These are phyloP conservation scores for Calosoma granatense DNA, from an alignment of 1,140 invertebrate genomes.

Conservation along the genomic window DNA sequence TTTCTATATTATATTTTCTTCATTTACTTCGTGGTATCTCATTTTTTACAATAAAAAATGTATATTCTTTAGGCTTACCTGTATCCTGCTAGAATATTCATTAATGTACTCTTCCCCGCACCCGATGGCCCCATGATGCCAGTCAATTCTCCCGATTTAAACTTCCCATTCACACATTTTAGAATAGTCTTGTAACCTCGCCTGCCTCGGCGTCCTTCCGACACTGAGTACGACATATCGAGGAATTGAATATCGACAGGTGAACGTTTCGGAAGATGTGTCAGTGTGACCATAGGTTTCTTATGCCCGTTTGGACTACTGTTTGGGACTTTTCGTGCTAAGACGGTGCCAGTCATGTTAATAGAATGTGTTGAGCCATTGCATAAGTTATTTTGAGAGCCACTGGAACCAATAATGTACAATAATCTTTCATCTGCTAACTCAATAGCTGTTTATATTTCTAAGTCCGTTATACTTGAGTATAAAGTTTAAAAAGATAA, in stretches of 20 bases:
- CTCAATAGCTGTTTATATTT: not conserved
- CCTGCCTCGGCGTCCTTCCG: slow-evolving; percentile 54
- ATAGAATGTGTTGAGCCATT: slow-evolving; percentile 48
- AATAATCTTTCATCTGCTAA: no score
- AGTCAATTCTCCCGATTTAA: slow-evolving; percentile 67
- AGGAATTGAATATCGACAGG: slow-evolving; percentile 82
- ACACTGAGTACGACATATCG: slow-evolving; percentile 74
- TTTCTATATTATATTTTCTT: no score
- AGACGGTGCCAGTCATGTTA: slow-evolving; percentile 36
- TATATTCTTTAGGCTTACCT: no score
- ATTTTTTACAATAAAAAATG: no score
- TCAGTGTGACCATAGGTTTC: slow-evolving; percentile 44
- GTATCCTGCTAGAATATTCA: slow-evolving; percentile 85
- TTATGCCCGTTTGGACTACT: slow-evolving; percentile 44
- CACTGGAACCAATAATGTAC: slow-evolving; percentile 41
- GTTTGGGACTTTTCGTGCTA: slow-evolving; percentile 57
- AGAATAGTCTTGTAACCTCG: slow-evolving; percentile 72
- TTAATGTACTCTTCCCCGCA: slow-evolving; percentile 84
- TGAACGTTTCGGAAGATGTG: slow-evolving; percentile 68
- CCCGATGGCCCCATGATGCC: slow-evolving; percentile 93
- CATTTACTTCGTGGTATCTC: no score
- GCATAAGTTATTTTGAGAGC: slow-evolving; percentile 57
- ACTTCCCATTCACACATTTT: slow-evolving; percentile 75
- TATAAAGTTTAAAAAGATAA: no score
- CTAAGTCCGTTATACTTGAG: not conserved